These are phyloP conservation scores for Serinus canaria DNA, from an alignment of 2,113 vertebrate genomes.

Conservation along the genomic window DNA sequence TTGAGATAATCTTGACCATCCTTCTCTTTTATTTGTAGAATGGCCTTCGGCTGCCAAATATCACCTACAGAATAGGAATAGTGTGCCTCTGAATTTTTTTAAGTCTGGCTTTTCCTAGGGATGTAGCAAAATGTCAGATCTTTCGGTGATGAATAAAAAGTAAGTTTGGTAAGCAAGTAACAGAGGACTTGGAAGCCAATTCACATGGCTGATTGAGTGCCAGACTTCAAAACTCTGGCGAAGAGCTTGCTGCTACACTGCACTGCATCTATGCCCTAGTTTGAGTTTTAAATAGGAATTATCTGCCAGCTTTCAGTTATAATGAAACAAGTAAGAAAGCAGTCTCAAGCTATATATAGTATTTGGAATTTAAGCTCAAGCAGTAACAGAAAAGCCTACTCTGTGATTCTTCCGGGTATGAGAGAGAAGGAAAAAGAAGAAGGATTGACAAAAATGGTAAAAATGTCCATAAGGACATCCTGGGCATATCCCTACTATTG, in stretches of 20 bases:
- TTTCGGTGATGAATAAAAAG: neutral
- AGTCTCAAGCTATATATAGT: neutral
- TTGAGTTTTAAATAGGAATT: neutral
- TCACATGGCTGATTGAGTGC: neutral
- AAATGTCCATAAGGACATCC: neutral
- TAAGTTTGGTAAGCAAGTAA: neutral
- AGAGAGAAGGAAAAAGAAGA: neutral
- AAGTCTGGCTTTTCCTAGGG: neutral
- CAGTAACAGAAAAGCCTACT: neutral
- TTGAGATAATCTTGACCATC: neutral
- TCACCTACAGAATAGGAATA: neutral
- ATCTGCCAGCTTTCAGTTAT: neutral
- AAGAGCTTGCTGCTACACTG: neutral
- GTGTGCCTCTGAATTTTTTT: neutral
- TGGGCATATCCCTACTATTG: neutral
- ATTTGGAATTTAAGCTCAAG: neutral
- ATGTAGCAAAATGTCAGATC: neutral
- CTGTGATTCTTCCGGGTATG: neutral
- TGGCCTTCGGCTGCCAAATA: neutral
- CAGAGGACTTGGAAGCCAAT: neutral
- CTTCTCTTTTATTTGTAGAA: neutral
- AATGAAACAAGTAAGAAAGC: neutral
- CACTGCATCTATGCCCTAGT: neutral
- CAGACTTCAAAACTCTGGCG: neutral
- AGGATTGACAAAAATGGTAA: neutral